phyloP scores from a whole-genome alignment of 2,888 invertebrate species.

The Oscheius myriophilus region DNA sequence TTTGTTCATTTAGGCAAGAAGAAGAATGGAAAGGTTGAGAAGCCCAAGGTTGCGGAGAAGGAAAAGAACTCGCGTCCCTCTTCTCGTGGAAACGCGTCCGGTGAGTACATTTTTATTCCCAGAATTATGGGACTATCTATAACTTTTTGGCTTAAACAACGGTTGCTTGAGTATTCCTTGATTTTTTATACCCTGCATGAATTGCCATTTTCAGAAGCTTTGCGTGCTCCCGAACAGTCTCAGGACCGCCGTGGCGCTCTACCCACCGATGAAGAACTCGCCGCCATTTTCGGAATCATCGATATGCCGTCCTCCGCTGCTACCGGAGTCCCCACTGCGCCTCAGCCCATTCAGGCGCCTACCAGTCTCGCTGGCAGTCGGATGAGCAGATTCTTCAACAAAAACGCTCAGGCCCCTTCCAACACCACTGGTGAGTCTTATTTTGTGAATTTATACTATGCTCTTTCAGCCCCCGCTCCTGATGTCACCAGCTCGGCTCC shows the following conservation, averaged over 20 bases:
- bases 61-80: constrained; percentile 23
- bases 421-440: background rate
- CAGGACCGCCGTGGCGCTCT: no score
- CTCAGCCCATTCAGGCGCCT: background rate
- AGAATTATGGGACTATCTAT: background rate
- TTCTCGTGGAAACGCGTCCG: constrained; percentile 18
- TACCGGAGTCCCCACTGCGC: background rate
- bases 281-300: constrained; percentile 51
- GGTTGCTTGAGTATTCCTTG: no score
- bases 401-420: constrained; percentile 5
- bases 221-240: no score
- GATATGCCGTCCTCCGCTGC: constrained; percentile 29
- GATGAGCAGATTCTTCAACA: constrained; percentile 55
- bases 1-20: constrained; percentile 29
- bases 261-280: constrained; percentile 49
- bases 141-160: no score
- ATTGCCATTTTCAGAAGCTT: no score
- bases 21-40: constrained; percentile 33
- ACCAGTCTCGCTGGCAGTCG: constrained; percentile 41
- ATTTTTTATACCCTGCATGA: no score
- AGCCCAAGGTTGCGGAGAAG: constrained; percentile 30
- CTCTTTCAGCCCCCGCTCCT: constrained; percentile 28
- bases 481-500: constrained; percentile 22
- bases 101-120: constrained; percentile 6
- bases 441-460: background rate